Base-by-base conservation (phyloP, 2,888 invertebrate genomes). In the Prosopocoilus inquinatus region DNA sequence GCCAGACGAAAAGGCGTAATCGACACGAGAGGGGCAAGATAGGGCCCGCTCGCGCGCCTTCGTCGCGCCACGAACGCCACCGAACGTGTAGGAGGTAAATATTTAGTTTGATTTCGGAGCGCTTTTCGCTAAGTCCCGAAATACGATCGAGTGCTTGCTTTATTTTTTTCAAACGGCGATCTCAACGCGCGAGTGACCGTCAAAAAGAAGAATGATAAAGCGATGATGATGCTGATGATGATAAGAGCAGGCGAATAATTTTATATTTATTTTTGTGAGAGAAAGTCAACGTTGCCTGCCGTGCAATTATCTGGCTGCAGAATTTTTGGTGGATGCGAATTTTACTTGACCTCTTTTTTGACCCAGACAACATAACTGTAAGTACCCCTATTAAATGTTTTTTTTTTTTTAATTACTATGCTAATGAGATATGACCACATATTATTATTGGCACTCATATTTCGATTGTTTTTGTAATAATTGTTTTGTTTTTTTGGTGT, bases 91-190 rank as follows among this genome's bases (percentile, higher is more conserved):
- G 71, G 73, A 74, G 75, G 75, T 76, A 75, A 76, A 68, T 71
- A 74, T 74, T 73, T 67, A 75, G 75, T 75, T 72, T 72, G 73
- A 74, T 74, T 75, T 75, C 72, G 67, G 69, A 69, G 57, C 63
- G 61, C 55, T 51, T 41, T 55, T 48, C 46, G 70, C 67, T 67
- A 68, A 67, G 62, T 58, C 47, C 61, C 63, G 58, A 67, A 69
- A 68, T 38, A 13, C 38, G 9, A 13, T 38, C 38, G 38, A 11
- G 38, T 38, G 38, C 38, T 12, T 38, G 38, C 11, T 38, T 38
- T 12, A 13, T 38, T 12, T 28, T 12, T 38, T 38, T 12, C 38
- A 13, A 38, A 38, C 38, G 38, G 11, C 38, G 38, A 13, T 38
- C 11, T 38, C 38, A 38, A 4, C 38, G 20, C 20, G 20, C 20